Percentiles rank a stretch among this genome's conserved stretches.
Evolutionary conservation across 1,140 invertebrate species (phyloP).

Genomic region (Gerris buenoi): DNA sequence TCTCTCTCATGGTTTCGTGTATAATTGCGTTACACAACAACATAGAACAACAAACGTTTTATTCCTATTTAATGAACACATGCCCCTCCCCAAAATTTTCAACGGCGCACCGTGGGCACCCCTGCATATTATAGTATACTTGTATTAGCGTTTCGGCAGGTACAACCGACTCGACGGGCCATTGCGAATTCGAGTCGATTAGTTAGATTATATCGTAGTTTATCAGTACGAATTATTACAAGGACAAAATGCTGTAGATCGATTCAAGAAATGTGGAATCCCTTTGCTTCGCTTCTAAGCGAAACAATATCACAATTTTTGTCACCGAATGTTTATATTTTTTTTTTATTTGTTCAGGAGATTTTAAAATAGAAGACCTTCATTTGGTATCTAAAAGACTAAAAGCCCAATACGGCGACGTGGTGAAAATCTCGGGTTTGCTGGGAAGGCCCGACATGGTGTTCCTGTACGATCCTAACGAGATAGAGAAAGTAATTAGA

Average conservation of each 20-base stretch:
- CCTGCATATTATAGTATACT: too few relatives aligned
- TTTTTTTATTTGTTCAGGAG: slow-evolving; percentile 32
- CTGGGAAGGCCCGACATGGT: slow-evolving; percentile 62
- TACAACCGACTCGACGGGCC: background rate
- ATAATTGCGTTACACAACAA: too few relatives aligned
- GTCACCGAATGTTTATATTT: background rate
- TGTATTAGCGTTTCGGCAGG: too few relatives aligned
- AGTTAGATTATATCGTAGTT: background rate
- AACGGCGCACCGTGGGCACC: too few relatives aligned
- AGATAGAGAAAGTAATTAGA: slow-evolving; percentile 56
- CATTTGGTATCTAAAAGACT: slow-evolving; percentile 55
- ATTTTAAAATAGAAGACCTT: slow-evolving; percentile 53
- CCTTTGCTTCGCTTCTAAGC: background rate
- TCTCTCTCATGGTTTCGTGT: too few relatives aligned
- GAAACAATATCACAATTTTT: background rate
- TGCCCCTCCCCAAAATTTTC: too few relatives aligned
- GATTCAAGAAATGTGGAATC: background rate
- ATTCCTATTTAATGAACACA: too few relatives aligned
- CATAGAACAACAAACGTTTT: too few relatives aligned
- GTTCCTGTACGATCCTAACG: slow-evolving; percentile 59
- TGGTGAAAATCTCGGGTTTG: slow-evolving; percentile 55
- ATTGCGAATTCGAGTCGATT: background rate
- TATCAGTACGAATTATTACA: background rate
- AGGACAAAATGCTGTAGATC: background rate
- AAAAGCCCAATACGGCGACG: slow-evolving; percentile 46